A percentile compares a stretch with the other conserved stretches of the same genome.
These are phyloP conservation scores for Siderastrea radians DNA, from an alignment of 92 coral and sea anemone genomes.

Conservation along the genomic window DNA sequence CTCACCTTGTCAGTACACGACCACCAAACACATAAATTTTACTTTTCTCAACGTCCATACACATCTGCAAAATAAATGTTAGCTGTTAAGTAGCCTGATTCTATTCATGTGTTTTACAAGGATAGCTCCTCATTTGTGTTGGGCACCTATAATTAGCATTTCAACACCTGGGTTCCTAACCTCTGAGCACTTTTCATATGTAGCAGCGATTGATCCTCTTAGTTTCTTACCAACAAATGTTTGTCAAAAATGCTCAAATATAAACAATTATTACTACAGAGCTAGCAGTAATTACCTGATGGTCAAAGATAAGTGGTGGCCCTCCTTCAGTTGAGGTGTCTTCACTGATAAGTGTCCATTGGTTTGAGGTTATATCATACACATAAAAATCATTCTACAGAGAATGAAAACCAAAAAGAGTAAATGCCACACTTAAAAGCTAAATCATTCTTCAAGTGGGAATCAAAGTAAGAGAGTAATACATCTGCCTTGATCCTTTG, in stretches of 20 bases:
- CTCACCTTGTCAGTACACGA: constrained; percentile 88
- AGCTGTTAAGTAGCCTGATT: neutral
- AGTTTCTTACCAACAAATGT: too few species aligned
- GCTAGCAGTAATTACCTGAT: constrained; percentile 71
- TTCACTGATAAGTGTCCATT: constrained; percentile 95
- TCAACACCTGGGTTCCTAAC: too few species aligned
- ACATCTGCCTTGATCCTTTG: neutral
- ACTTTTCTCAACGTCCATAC: constrained; percentile 89
- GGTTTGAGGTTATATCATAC: constrained; percentile 90
- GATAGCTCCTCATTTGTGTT: too few species aligned
- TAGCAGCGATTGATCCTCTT: too few species aligned
- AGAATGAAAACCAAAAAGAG: neutral
- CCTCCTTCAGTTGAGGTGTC: constrained; percentile 96
- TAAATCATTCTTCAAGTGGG: neutral
- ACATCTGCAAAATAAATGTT: constrained; percentile 67
- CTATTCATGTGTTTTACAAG: too few species aligned
- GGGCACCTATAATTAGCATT: too few species aligned
- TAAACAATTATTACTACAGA: too few species aligned
- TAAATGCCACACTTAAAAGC: neutral
- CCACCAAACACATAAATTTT: constrained; percentile 95
- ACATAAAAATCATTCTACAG: constrained; percentile 94
- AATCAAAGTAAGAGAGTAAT: neutral
- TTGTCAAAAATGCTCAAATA: too few species aligned
- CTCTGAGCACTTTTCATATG: too few species aligned
- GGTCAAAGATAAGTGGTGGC: constrained; percentile 96